Conservation (phyloP, 2,888 invertebrate genomes). For the Polymixis flavicincta region DNA sequence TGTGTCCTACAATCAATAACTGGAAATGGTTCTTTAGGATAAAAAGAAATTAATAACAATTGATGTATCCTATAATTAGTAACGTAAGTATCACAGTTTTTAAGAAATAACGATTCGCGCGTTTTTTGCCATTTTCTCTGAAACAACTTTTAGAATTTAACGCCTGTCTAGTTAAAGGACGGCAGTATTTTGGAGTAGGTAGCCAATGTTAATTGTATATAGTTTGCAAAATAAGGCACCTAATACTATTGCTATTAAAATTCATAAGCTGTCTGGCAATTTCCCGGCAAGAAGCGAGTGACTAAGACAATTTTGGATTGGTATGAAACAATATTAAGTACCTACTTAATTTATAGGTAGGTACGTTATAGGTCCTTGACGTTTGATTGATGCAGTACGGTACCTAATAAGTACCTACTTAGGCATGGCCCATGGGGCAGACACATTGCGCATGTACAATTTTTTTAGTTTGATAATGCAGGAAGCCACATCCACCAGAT, state of each 20-base stretch:
- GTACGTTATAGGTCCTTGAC: neutral
- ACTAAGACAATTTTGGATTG: neutral
- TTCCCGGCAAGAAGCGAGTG: neutral
- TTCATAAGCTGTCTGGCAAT: conserved; percentile 3
- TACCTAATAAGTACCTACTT: neutral
- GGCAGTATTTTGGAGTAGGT: neutral
- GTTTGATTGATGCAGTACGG: neutral
- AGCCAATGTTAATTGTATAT: neutral
- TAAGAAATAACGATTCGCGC: no score
- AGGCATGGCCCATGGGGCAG: neutral
- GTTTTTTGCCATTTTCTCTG: no score
- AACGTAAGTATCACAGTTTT: no score
- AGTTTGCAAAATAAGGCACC: neutral
- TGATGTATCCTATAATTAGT: no score
- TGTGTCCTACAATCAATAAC: no score
- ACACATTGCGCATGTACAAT: neutral
- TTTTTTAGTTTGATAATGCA: neutral
- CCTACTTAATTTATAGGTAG: neutral
- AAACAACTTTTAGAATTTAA: no score
- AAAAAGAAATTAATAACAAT: no score
- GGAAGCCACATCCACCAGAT: neutral
- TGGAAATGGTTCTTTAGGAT: no score
- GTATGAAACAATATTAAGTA: neutral
- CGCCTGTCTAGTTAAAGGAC: no score
- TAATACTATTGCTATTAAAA: conserved; percentile 2